phyloP scores from a whole-genome alignment of 2,113 vertebrate species.

The Paralichthys olivaceus region DNA sequence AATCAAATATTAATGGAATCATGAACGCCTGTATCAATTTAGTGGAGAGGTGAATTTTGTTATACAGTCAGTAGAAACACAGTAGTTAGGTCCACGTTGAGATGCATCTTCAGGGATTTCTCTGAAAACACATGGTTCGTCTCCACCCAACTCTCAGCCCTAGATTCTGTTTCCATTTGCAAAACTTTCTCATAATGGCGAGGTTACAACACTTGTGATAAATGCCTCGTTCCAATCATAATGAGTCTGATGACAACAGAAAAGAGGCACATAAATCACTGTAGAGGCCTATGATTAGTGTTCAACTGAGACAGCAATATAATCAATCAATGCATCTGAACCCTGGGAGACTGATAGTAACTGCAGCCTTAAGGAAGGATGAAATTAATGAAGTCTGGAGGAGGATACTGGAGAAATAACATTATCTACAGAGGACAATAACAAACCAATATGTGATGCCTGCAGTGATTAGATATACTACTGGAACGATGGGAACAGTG shows the following conservation, averaged over 20 bases:
- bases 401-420: neutral
- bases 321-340: constrained; percentile 17
- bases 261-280: constrained; percentile 37
- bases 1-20: no score
- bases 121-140: neutral
- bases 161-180: constrained; percentile 5
- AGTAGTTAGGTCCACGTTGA: neutral
- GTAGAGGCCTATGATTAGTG: constrained; percentile 26
- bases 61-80: neutral
- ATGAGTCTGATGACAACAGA: constrained; percentile 45
- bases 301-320: constrained; percentile 24
- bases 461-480: neutral
- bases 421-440: constrained; percentile 3
- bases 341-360: neutral
- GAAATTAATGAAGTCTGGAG: constrained; percentile 1
- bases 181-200: constrained; percentile 25
- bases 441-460: neutral
- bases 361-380: constrained; percentile 11
- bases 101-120: neutral
- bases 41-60: neutral
- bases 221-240: constrained; percentile 43
- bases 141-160: neutral
- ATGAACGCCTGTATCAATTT: no score
- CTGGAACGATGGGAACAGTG: neutral
- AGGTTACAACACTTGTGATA: constrained; percentile 28